A percentile compares a stretch with the other conserved stretches of the same genome.
Evolutionary conservation across 2,797 vertebrate genomes (phyloP).

Genomic region (Phoebastria nigripes): DNA sequence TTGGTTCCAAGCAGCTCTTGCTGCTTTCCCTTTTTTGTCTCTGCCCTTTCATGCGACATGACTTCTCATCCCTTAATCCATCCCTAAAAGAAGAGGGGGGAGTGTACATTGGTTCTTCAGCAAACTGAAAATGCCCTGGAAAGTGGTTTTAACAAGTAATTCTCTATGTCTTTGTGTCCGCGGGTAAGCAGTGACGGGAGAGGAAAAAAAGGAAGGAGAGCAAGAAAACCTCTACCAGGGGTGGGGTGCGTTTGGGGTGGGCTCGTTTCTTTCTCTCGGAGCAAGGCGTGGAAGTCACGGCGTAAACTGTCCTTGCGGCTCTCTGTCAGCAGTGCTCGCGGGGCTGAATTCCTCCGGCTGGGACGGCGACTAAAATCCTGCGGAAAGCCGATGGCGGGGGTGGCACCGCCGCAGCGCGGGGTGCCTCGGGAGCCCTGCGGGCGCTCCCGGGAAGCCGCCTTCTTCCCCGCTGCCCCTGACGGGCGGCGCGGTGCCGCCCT

Average conservation of each 20-base stretch:
- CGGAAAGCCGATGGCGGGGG: too few relatives aligned
- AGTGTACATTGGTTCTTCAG: rapidly evolving
- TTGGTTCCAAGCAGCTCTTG: background rate
- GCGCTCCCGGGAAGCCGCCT: too few relatives aligned
- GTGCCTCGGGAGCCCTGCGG: too few relatives aligned
- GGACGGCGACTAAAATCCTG: background rate
- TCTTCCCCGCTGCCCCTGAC: background rate
- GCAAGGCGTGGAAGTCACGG: rapidly evolving
- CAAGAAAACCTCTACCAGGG: rapidly evolving
- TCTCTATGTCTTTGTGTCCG: rapidly evolving
- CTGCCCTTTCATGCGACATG: rapidly evolving
- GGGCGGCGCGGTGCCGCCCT: too few relatives aligned
- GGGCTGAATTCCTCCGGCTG: background rate
- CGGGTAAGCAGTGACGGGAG: background rate
- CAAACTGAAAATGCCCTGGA: background rate
- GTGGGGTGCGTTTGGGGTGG: rapidly evolving
- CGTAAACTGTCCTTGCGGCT: rapidly evolving
- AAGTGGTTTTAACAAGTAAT: background rate
- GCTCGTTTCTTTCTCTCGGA: background rate
- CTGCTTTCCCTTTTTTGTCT: background rate
- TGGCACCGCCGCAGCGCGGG: too few relatives aligned
- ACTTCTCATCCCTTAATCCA: too few relatives aligned
- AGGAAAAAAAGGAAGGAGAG: background rate
- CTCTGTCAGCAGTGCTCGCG: rapidly evolving
- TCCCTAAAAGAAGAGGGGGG: background rate